Conservation (phyloP, 2,797 vertebrate genomes). For the Champsocephalus esox region DNA sequence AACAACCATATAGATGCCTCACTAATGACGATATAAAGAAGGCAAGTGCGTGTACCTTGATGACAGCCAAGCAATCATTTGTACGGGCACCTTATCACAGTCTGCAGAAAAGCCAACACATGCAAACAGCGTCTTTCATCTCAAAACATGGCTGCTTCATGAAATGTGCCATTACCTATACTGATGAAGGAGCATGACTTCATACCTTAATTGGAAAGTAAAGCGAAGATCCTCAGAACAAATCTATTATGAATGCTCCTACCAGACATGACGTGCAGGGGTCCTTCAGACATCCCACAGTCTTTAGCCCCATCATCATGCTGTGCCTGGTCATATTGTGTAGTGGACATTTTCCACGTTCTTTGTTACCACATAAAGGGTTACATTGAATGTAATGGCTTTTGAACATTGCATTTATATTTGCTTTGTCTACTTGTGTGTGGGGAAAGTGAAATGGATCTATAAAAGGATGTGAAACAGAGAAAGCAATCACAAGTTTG, state of each 20-base stretch:
- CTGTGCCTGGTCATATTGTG: constrained; percentile 59
- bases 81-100: constrained; percentile 66
- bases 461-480: constrained; percentile 61
- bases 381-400: constrained; percentile 69
- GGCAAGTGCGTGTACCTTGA: constrained; percentile 26
- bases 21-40: constrained; percentile 57
- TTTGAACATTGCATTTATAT: constrained; percentile 67
- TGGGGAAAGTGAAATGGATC: constrained; percentile 58
- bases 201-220: constrained; percentile 80
- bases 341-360: constrained; percentile 61
- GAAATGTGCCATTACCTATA: constrained; percentile 79
- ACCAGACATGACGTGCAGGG: constrained; percentile 67
- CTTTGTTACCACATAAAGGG: constrained; percentile 58
- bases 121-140: constrained; percentile 67
- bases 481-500: constrained; percentile 75
- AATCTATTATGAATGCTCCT: constrained; percentile 83
- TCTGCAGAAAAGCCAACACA: constrained; percentile 71
- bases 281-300: constrained; percentile 54
- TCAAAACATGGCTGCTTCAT: constrained; percentile 64
- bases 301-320: constrained; percentile 64
- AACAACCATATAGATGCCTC: constrained; percentile 62
- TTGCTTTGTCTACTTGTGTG: constrained; percentile 73
- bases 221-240: constrained; percentile 79
- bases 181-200: constrained; percentile 83
- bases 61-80: constrained; percentile 63